A percentile compares a stretch with the other conserved stretches of the same genome.
phyloP scores from a whole-genome alignment of 2,888 invertebrate species.

The Trilocha varians region DNA sequence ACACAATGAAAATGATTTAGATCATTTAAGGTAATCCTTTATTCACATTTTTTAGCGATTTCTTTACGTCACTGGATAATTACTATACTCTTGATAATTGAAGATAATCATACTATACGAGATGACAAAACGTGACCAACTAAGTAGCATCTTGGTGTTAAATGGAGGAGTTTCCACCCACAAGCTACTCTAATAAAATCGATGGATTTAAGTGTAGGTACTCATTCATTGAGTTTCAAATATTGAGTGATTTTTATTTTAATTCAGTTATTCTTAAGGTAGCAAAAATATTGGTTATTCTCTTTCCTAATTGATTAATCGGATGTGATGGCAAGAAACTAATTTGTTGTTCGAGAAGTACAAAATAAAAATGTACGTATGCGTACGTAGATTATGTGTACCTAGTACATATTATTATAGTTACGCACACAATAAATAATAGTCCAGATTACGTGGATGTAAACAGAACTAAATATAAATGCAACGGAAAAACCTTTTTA shows the following conservation, averaged over 20 bases:
- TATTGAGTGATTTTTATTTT: too few species aligned
- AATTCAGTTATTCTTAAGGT: too few species aligned
- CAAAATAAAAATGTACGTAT: too few species aligned
- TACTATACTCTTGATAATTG: background rate
- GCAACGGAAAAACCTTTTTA: background rate
- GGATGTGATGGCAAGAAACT: too few species aligned
- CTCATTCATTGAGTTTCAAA: too few species aligned
- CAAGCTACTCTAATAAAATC: background rate
- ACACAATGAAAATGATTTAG: background rate
- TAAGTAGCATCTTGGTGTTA: background rate
- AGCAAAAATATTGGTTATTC: too few species aligned
- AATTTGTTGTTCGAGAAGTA: too few species aligned
- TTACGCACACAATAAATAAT: background rate
- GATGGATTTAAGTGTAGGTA: too few species aligned
- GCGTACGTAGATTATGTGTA: too few species aligned
- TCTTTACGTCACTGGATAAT: background rate
- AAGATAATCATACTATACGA: background rate
- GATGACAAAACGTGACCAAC: conserved; percentile 4
- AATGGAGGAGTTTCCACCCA: background rate
- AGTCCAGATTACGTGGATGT: background rate
- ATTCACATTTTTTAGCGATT: background rate
- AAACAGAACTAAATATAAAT: background rate
- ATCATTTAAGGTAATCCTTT: background rate
- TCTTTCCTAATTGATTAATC: too few species aligned
- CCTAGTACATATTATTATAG: too few species aligned